phyloP scores from a whole-genome alignment of 2,797 vertebrate species.

The Phalloptychus januarius region DNA sequence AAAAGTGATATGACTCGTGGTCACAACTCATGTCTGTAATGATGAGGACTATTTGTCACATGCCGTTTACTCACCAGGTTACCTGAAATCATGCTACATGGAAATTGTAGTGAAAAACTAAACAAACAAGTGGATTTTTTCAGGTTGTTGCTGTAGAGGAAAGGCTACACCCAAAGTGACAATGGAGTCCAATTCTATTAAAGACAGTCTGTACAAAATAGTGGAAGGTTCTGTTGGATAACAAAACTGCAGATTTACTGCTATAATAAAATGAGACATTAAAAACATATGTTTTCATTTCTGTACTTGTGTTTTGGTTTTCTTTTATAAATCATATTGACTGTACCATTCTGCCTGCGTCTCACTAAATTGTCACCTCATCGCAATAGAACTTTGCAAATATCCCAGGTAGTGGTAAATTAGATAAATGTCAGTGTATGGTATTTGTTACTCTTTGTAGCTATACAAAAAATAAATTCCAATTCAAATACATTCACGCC shows the following conservation, averaged over 20 bases:
- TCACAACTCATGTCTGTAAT: conserved; percentile 10
- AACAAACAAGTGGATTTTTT: not conserved
- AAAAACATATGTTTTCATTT: not conserved
- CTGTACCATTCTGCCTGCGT: not conserved
- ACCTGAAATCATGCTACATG: not conserved
- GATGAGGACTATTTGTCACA: not conserved
- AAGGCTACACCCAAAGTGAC: not conserved
- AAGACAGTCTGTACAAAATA: not conserved
- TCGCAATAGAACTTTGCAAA: not conserved
- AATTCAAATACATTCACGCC: not conserved
- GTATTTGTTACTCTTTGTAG: not conserved
- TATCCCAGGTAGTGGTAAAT: not conserved
- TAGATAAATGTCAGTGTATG: not conserved
- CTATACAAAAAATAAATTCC: not conserved
- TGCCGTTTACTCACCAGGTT: not conserved
- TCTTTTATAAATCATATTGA: not conserved
- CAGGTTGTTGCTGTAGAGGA: not conserved
- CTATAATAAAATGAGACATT: not conserved
- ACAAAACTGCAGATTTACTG: not conserved
- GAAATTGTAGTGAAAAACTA: not conserved
- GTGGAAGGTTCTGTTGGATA: not conserved
- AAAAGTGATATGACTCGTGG: not conserved
- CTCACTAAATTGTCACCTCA: not conserved
- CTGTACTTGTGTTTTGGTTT: not conserved
- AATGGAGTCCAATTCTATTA: not conserved